These are phyloP conservation scores for Eudorcas thomsonii DNA, from an alignment of 2,113 vertebrate genomes.

Conservation along the genomic window DNA sequence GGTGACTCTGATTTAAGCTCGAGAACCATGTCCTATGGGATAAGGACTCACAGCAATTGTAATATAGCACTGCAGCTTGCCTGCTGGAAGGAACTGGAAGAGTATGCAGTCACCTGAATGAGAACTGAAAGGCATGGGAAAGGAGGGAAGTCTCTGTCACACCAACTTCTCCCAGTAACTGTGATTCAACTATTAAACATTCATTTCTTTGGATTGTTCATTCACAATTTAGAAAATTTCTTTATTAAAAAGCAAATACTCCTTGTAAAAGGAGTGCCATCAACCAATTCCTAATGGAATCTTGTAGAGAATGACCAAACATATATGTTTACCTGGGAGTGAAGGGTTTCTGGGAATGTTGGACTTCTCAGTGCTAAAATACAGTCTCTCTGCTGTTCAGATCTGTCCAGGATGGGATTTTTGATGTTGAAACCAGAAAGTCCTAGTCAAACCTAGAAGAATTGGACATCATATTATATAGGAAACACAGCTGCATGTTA, in stretches of 20 bases:
- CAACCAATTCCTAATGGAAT: background rate
- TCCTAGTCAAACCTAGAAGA: background rate
- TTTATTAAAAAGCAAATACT: conserved; percentile 5
- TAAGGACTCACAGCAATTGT: background rate
- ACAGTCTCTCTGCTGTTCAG: background rate
- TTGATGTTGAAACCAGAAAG: background rate
- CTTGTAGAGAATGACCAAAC: background rate
- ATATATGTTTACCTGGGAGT: background rate
- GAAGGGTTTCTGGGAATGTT: background rate
- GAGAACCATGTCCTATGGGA: background rate
- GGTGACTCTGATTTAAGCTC: background rate
- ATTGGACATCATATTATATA: background rate
- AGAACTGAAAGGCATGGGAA: background rate
- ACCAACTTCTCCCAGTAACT: background rate
- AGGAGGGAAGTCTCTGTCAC: background rate
- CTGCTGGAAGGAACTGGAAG: background rate
- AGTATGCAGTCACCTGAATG: background rate
- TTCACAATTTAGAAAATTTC: background rate
- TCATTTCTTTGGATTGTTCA: conserved; percentile 9
- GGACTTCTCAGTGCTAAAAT: background rate
- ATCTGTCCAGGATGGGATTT: background rate
- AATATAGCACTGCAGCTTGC: background rate
- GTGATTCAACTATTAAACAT: background rate
- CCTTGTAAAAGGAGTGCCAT: background rate
- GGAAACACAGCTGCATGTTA: background rate